These are phyloP conservation scores for Matsumurasca onukii DNA, from an alignment of 1,140 invertebrate genomes.

Conservation along the genomic window DNA sequence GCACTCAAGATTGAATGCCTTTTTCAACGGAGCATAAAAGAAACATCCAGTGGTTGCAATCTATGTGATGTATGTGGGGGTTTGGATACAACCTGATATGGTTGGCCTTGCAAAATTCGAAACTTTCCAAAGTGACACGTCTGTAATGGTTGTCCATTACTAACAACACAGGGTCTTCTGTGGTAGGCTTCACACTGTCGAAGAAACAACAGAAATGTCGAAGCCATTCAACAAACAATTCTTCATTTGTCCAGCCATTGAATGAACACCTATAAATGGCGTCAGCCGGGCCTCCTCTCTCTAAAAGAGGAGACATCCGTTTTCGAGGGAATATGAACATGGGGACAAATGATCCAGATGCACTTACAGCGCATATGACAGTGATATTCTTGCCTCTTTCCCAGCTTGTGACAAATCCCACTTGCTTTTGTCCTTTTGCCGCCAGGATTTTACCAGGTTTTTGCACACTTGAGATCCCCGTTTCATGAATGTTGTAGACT, in stretches of 20 bases:
- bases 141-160: constrained; percentile 34
- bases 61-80: constrained; percentile 37
- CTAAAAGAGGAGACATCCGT: constrained; percentile 38
- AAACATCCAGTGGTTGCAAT: constrained; percentile 37
- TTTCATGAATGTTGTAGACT: constrained; percentile 50
- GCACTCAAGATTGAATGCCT: neutral
- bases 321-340: constrained; percentile 48
- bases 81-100: constrained; percentile 19
- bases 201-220: constrained; percentile 44
- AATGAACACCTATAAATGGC: constrained; percentile 42
- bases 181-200: neutral
- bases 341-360: constrained; percentile 44
- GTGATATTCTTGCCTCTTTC: constrained; percentile 45
- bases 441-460: constrained; percentile 38
- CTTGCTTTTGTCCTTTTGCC: constrained; percentile 30
- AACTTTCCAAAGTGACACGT: constrained; percentile 8
- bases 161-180: constrained; percentile 38
- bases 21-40: constrained; percentile 36
- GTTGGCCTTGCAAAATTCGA: constrained; percentile 23
- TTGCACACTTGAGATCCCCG: constrained; percentile 47
- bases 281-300: constrained; percentile 41
- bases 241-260: constrained; percentile 45
- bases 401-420: constrained; percentile 35
- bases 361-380: constrained; percentile 41
- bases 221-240: constrained; percentile 45